Conservation (phyloP, 2,888 invertebrate species). For the Prenolepis imparis region DNA sequence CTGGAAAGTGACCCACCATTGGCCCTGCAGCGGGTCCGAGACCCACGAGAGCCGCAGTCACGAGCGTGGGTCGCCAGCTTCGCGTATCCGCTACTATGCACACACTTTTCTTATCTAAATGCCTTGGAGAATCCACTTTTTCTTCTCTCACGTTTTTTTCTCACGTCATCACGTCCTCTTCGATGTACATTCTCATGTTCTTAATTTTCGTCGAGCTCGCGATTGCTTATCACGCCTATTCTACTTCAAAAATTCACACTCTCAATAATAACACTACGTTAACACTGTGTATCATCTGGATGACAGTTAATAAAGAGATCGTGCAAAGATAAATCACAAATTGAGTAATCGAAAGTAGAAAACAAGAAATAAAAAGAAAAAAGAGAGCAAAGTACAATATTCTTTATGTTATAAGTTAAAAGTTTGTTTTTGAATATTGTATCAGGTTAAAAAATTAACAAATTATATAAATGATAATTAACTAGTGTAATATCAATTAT, state of each 20-base stretch:
- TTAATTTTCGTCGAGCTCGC: neutral
- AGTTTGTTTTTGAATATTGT: neutral
- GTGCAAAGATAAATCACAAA: neutral
- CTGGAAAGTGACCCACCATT: slow-evolving; percentile 82
- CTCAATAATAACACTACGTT: slow-evolving; percentile 18
- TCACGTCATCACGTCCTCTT: neutral
- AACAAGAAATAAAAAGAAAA: slow-evolving; percentile 15
- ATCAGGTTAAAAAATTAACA: neutral
- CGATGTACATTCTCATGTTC: neutral
- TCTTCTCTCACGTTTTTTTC: neutral
- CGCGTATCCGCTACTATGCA: slow-evolving; percentile 46
- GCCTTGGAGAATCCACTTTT: neutral
- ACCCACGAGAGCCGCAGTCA: slow-evolving; percentile 79
- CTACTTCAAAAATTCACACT: slow-evolving; percentile 10
- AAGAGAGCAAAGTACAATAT: neutral
- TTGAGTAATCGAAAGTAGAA: neutral
- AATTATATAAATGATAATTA: neutral
- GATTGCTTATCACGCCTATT: neutral
- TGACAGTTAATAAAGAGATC: neutral
- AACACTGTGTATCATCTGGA: slow-evolving; percentile 64
- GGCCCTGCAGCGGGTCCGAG: slow-evolving; percentile 82
- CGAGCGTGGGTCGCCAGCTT: slow-evolving; percentile 81
- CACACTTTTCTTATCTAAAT: slow-evolving; percentile 29
- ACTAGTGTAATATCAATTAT: neutral
- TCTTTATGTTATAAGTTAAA: neutral